These are phyloP conservation scores for Bagarius yarrelli DNA, from an alignment of 2,113 vertebrate species.

Conservation along the genomic window DNA sequence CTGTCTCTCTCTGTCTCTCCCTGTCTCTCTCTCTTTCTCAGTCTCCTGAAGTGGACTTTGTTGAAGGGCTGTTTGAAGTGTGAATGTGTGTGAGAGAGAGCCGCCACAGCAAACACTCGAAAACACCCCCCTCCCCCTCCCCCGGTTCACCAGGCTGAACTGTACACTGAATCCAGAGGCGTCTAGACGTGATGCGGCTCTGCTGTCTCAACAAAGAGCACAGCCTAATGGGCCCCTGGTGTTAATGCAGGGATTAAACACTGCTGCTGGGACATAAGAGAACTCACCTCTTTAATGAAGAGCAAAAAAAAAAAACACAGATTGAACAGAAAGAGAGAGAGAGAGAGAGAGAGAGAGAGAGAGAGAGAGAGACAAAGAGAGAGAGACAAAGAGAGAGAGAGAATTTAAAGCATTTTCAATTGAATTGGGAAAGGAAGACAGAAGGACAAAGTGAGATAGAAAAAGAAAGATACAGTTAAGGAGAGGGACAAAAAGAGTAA, in stretches of 20 bases:
- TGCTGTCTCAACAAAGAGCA: slow-evolving; percentile 63
- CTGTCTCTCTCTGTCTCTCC: too few species aligned
- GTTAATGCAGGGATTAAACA: slow-evolving; percentile 44
- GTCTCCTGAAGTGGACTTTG: slow-evolving; percentile 34
- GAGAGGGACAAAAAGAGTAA: too few species aligned
- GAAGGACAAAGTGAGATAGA: background rate
- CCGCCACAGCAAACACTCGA: slow-evolving; percentile 64
- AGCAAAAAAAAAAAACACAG: slow-evolving; percentile 25
- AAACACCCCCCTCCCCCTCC: background rate
- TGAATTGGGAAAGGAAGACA: background rate
- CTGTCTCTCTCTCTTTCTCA: too few species aligned
- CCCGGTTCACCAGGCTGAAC: slow-evolving; percentile 6
- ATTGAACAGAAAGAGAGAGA: background rate
- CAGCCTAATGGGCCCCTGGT: slow-evolving; percentile 49
- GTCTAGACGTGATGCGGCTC: slow-evolving; percentile 59
- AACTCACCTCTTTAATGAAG: slow-evolving; percentile 31
- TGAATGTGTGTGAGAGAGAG: slow-evolving; percentile 5
- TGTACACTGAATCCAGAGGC: slow-evolving; percentile 23
- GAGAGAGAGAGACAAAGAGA: background rate
- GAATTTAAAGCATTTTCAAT: too few species aligned
- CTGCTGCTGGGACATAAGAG: slow-evolving; percentile 16
- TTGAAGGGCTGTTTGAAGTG: slow-evolving; percentile 65
- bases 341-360: background rate
- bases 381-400: background rate
- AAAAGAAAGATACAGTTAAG: background rate